Evolutionary conservation across 2,797 vertebrate genomes (phyloP), one percentile per base, ranked within the genome.

Genomic region (Silurus aristotelis): DNA sequence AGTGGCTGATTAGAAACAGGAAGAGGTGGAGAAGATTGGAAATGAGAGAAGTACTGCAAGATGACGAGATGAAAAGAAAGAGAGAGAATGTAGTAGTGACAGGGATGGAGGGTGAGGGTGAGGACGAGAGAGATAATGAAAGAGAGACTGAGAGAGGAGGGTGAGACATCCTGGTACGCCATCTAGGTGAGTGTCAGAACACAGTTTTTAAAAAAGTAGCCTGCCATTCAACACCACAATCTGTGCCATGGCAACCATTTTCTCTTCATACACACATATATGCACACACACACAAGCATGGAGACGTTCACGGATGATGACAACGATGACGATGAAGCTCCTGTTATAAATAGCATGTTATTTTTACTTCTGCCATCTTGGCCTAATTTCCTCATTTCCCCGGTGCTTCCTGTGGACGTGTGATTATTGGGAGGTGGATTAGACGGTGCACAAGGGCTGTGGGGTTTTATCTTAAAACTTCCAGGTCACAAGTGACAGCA

Each of bases 291-390:
- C 89, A 92, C 93, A 93, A 91, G 89, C 92, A 91, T 87, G 8
- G 80, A 94, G 92, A 94, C 92, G 92, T 92, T 84, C 90, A 92
- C 88, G 89, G 94, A 93, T 85, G 88, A 90, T 84, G 87, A 94
- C 93, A 93, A 68, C 6, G 52, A 84, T 52, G 73, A 77, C 87
- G 88, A 89, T 83, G 87, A 85, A 83, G 82, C 77, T 56, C 60
- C n/a, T 67, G 71, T 93, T 95, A 96, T 94, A 94, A 95, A 95
- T 96, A 96, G 94, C 84, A 88, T 70, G 92, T 92, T 95, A 95
- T 95, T 95, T 95, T 95, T 95, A 95, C 91, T 92, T 90, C 94
- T 95, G 93, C 93, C 94, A 94, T 94, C 94, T 95, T 94, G 93
- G 92, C 94, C 94, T 95, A 91, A 91, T 95, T 95, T 94, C 91